These are phyloP conservation scores for Neodiprion lecontei DNA, from an alignment of 1,140 invertebrate genomes.

Conservation along the genomic window DNA sequence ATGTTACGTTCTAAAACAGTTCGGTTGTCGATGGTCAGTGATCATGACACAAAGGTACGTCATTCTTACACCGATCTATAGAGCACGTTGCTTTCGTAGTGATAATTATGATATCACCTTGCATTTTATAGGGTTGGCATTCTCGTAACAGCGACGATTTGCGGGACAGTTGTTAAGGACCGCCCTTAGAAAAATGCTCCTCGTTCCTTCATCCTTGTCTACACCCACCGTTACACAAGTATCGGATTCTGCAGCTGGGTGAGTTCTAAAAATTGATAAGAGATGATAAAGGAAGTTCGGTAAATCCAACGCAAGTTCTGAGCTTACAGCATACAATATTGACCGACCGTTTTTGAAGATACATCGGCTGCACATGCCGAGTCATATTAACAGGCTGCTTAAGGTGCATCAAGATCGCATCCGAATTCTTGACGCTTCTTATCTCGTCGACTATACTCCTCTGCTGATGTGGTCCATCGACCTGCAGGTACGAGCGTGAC, in stretches of 20 bases:
- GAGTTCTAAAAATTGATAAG: constrained; percentile 34
- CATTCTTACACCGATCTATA: background rate
- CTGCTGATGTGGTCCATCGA: constrained; percentile 74
- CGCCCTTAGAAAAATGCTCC: constrained; percentile 58
- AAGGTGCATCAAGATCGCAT: constrained; percentile 68
- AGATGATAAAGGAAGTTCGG: constrained; percentile 33
- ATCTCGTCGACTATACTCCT: constrained; percentile 64
- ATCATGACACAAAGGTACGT: too few relatives aligned
- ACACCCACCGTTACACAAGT: constrained; percentile 64
- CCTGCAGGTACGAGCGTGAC: constrained; percentile 61
- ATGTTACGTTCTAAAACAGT: constrained; percentile 19
- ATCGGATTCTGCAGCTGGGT: constrained; percentile 49
- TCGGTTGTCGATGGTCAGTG: background rate
- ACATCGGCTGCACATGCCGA: constrained; percentile 69
- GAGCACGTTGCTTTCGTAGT: background rate
- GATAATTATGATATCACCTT: constrained; percentile 40
- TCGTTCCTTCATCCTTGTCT: constrained; percentile 48
- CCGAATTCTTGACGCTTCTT: constrained; percentile 59
- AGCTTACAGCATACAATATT: constrained; percentile 29
- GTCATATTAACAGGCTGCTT: constrained; percentile 63
- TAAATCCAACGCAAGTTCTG: constrained; percentile 20
- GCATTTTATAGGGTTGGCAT: constrained; percentile 46
- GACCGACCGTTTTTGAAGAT: constrained; percentile 45
- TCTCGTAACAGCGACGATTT: constrained; percentile 64
- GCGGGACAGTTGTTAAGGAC: constrained; percentile 56